Percentiles rank a stretch among this genome's conserved stretches.
phyloP scores from a whole-genome alignment of 92 coral and sea anemone species.

The Palythoa grandiflora region DNA sequence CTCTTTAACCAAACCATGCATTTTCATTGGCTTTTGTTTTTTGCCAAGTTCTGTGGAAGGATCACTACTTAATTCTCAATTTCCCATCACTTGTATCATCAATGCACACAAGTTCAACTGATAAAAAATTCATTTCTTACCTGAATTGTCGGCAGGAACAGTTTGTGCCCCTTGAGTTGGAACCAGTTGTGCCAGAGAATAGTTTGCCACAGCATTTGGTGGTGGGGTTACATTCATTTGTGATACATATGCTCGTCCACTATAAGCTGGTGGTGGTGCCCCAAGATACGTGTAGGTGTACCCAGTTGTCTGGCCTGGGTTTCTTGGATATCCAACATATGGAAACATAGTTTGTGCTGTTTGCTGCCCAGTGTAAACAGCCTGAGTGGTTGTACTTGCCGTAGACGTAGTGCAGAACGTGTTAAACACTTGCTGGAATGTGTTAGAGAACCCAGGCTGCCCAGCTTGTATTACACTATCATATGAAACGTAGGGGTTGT shows the following conservation, averaged over 20 bases:
- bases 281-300: conserved; percentile 88
- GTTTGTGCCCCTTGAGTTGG: conserved; percentile 72
- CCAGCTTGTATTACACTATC: conserved; percentile 85
- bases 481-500: conserved; percentile 74
- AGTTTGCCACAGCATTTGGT: conserved; percentile 91
- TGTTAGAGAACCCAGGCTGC: conserved; percentile 78
- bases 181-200: conserved; percentile 79
- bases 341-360: conserved; percentile 83
- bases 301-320: conserved; percentile 77
- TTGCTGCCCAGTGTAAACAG: conserved; percentile 74
- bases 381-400: conserved; percentile 71
- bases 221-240: conserved; percentile 90
- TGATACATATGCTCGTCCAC: conserved; percentile 79
- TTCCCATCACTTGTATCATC: background rate
- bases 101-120: background rate
- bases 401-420: conserved; percentile 71
- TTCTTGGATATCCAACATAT: conserved; percentile 81
- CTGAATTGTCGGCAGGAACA: conserved; percentile 30
- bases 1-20: too few relatives aligned
- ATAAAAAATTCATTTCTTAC: background rate
- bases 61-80: background rate
- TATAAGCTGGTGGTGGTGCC: conserved; percentile 88
- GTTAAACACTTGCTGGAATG: conserved; percentile 76
- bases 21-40: too few relatives aligned
- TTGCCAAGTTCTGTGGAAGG: too few relatives aligned